phyloP scores from a whole-genome alignment of 2,888 invertebrate species.

The Diabrotica balteata region DNA sequence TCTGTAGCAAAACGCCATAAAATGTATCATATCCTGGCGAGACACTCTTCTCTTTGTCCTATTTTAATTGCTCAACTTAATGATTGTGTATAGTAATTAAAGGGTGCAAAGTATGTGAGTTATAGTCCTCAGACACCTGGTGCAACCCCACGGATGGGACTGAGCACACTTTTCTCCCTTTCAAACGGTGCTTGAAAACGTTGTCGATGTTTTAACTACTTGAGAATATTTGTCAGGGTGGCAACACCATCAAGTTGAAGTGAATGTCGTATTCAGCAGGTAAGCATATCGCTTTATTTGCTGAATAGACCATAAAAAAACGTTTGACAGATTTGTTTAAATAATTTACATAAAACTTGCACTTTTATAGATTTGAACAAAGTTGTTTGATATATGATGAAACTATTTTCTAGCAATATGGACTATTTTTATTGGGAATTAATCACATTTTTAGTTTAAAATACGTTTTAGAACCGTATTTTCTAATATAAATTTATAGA shows the following conservation, averaged over 20 bases:
- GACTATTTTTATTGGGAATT: no score
- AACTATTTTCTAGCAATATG: no score
- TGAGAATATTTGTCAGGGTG: background rate
- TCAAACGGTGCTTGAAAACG: background rate
- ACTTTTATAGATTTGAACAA: no score
- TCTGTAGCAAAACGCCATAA: slow-evolving; percentile 15
- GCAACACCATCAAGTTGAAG: background rate
- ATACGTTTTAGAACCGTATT: no score
- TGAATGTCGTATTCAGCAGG: no score
- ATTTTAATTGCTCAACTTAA: slow-evolving; percentile 37
- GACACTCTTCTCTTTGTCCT: slow-evolving; percentile 22
- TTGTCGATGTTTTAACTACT: background rate
- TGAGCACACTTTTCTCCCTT: slow-evolving; percentile 6
- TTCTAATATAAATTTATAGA: no score
- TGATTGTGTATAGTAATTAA: slow-evolving; percentile 43
- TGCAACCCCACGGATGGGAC: slow-evolving; percentile 39
- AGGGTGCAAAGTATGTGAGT: slow-evolving; percentile 42
- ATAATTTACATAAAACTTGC: no score
- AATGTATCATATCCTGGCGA: slow-evolving; percentile 12
- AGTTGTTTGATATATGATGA: no score
- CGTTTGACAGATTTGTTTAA: no score
- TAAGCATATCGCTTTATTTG: no score
- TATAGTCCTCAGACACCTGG: slow-evolving; percentile 42
- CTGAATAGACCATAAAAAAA: no score
- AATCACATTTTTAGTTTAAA: no score